Base-by-base conservation (phyloP, 2,113 vertebrate species). In the Mixornis gularis region DNA sequence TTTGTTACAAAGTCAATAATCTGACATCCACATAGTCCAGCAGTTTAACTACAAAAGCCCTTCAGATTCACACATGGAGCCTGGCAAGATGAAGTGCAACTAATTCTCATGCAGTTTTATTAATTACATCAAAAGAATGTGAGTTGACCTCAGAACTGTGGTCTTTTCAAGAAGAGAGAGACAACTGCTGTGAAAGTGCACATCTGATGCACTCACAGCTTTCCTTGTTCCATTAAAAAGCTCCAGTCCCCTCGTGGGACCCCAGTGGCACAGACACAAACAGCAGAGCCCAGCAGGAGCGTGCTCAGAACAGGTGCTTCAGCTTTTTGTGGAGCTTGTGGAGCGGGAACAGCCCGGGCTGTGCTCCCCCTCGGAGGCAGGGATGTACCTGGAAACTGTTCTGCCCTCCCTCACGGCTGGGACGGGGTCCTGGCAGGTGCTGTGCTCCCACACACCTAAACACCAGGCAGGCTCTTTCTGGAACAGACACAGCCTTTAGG, bases 281-380 rank as follows among this genome's bases (percentile, higher is more conserved):
- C 91, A 96, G 96, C 95, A 87, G 86, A 94, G 90, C 96, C 32
- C 98, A 98, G 97, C 97, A 94, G 97, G 97, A 93, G 90, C 27
- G 21, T 21, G 60, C 93, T 77, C 60, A 56, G 96, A 96, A 95
- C 97, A 97, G 97, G 97, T 98, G 97, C 92, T 73, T 24, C 3
- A 6, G 86, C 83, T 93, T 66, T 63, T 18, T 58, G 19, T 55
- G 79, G 34, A 59, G 78, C 60, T 0, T 20, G 38, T 13, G 74
- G 81, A 62, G 79, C 53, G n/a, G 43, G n/a, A 53, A 22, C 30
- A 36, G 16, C 36, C 30, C 6, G 41, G 38, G 8, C 73, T 52
- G 76, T 18, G 87, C 86, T 89, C 25, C 65, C 79, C 12, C 68
- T 77, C 10, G 9, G 30, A 53, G 79, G 65, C 8, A 55, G 90